A percentile compares a stretch with the other conserved stretches of the same genome.
These are phyloP conservation scores for Montifringilla adamsi DNA, from an alignment of 2,113 vertebrate genomes.

Conservation along the genomic window DNA sequence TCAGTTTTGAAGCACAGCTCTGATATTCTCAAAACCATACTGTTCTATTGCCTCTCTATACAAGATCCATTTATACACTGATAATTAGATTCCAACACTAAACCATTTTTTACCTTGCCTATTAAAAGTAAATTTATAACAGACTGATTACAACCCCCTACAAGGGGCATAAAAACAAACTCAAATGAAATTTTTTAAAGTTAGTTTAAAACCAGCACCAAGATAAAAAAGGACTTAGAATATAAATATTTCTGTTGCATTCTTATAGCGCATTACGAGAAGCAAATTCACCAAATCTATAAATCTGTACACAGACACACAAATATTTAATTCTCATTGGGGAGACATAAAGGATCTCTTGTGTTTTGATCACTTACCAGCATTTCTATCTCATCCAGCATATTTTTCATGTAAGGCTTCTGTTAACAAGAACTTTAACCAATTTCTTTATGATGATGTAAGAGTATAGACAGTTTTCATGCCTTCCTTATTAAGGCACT, in stretches of 20 bases:
- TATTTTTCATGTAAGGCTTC: neutral
- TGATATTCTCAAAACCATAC: neutral
- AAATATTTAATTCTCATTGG: neutral
- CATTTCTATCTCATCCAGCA: neutral
- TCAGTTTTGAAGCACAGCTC: neutral
- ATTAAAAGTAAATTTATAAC: slow-evolving; percentile 56
- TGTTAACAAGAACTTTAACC: neutral
- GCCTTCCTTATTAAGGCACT: neutral
- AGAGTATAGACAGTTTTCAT: neutral
- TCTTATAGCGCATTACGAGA: neutral
- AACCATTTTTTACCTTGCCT: slow-evolving; percentile 51
- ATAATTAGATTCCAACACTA: slow-evolving; percentile 49
- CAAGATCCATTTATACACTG: slow-evolving; percentile 22
- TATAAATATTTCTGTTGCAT: neutral
- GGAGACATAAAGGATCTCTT: neutral
- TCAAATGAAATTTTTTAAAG: slow-evolving; percentile 43
- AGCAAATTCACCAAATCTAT: neutral
- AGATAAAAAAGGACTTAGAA: neutral
- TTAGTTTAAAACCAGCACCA: neutral
- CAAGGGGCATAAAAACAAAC: slow-evolving; percentile 16
- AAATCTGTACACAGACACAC: neutral
- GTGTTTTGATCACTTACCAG: neutral
- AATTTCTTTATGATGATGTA: neutral
- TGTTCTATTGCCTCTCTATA: neutral
- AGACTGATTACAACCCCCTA: slow-evolving; percentile 23